These are phyloP conservation scores for Chitala chitala DNA, from an alignment of 2,113 vertebrate species.

Conservation along the genomic window DNA sequence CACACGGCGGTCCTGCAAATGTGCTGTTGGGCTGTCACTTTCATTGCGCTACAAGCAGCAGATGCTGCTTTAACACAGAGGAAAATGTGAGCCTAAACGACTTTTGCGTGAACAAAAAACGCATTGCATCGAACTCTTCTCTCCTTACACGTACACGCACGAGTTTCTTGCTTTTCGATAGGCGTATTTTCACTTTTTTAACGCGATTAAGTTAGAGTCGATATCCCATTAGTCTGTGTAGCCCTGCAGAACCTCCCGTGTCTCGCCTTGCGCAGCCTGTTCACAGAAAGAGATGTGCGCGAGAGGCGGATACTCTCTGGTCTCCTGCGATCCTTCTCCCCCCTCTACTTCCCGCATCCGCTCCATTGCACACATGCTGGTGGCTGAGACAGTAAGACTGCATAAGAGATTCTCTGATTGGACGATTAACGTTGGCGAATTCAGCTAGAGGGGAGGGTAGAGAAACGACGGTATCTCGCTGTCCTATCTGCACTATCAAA, in stretches of 20 bases:
- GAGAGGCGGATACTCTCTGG: constrained; percentile 39
- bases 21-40: neutral
- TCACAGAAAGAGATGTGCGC: constrained; percentile 42
- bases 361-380: constrained; percentile 51
- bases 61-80: neutral
- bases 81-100: neutral
- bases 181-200: neutral
- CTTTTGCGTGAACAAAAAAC: neutral
- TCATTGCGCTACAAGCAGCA: neutral
- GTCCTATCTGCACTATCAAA: neutral
- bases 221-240: neutral
- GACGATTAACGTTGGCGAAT: constrained; percentile 44
- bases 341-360: constrained; percentile 43
- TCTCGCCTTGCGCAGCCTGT: neutral
- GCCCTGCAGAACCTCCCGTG: neutral
- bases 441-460: neutral
- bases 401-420: constrained; percentile 41
- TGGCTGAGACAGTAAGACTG: constrained; percentile 42
- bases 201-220: no score
- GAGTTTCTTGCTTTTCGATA: neutral
- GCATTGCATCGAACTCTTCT: neutral
- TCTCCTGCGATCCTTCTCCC: constrained; percentile 28
- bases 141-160: neutral
- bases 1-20: neutral
- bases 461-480: neutral